phyloP scores from a whole-genome alignment of 2,888 invertebrate genomes.

The Pseudococcus longispinus region DNA sequence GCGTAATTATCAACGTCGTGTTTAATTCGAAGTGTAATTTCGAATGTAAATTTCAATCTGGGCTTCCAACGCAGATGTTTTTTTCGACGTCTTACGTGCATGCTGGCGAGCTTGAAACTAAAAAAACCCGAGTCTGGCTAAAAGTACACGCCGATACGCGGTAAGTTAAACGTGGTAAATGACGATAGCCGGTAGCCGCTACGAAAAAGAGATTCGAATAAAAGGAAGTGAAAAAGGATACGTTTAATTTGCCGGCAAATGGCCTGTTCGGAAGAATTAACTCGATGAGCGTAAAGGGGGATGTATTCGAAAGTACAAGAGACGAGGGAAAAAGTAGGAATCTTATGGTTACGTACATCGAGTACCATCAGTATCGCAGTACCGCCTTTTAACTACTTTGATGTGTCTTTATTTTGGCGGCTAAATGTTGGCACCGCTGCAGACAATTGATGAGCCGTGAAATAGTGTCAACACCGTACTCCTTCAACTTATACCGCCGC shows the following conservation, averaged over 20 bases:
- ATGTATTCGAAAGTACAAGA: neutral
- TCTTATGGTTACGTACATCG: neutral
- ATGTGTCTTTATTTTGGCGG: conserved; percentile 56
- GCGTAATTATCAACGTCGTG: neutral
- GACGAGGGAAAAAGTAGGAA: neutral
- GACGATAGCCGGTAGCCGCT: neutral
- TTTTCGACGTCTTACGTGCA: neutral
- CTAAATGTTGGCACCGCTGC: conserved; percentile 55
- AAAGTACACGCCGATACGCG: neutral
- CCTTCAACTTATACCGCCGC: conserved; percentile 39
- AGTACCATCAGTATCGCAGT: neutral
- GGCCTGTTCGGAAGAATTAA: conserved; percentile 51
- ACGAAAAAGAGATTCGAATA: neutral
- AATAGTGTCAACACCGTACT: conserved; percentile 55
- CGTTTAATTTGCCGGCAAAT: conserved; percentile 56
- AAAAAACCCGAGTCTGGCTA: no score
- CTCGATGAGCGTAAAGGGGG: conserved; percentile 39
- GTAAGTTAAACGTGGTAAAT: conserved; percentile 33
- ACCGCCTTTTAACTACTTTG: conserved; percentile 56
- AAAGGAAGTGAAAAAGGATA: conserved; percentile 49
- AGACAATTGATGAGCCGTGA: conserved; percentile 56
- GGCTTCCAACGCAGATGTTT: neutral
- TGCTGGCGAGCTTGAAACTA: neutral
- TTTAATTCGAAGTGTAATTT: conserved; percentile 26
- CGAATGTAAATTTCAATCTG: neutral